These are phyloP conservation scores for Lithobates pipiens DNA, from an alignment of 2,797 vertebrate species.

Conservation along the genomic window DNA sequence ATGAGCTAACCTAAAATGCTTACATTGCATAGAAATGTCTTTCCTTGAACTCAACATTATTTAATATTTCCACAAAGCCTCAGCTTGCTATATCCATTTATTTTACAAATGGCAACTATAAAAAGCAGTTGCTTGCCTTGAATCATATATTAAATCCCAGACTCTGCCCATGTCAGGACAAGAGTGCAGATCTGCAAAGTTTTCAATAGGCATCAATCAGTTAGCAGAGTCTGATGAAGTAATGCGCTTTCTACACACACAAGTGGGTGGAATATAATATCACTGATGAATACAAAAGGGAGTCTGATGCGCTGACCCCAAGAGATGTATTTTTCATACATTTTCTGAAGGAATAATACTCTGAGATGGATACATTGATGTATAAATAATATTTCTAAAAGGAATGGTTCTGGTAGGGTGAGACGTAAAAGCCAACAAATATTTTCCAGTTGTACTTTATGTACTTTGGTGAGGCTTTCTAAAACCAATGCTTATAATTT, in stretches of 20 bases:
- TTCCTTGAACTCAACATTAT: conserved; percentile 22
- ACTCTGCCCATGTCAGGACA: conserved; percentile 6
- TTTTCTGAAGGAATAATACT: not conserved
- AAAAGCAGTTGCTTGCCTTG: conserved; percentile 24
- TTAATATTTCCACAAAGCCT: conserved; percentile 40
- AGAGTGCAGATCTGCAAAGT: not conserved
- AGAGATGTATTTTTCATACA: not conserved
- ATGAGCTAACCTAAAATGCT: conserved; percentile 26
- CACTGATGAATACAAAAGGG: not conserved
- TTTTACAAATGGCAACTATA: conserved; percentile 39
- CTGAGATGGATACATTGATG: not conserved
- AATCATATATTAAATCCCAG: conserved; percentile 39
- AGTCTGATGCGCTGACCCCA: not conserved
- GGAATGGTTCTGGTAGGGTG: not conserved
- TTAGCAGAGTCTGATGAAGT: not conserved
- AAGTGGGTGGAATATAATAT: conserved; percentile 14
- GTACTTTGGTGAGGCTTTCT: not conserved
- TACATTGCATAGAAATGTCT: conserved; percentile 34
- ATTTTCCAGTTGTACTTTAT: not conserved
- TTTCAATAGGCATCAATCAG: conserved; percentile 10
- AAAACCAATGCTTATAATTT: not conserved
- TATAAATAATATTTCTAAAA: not conserved
- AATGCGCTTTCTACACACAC: conserved; percentile 1
- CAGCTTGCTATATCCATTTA: conserved; percentile 27
- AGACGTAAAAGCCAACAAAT: no score